Conservation (phyloP, 2,888 invertebrate genomes). For the Plebejus melissa region DNA sequence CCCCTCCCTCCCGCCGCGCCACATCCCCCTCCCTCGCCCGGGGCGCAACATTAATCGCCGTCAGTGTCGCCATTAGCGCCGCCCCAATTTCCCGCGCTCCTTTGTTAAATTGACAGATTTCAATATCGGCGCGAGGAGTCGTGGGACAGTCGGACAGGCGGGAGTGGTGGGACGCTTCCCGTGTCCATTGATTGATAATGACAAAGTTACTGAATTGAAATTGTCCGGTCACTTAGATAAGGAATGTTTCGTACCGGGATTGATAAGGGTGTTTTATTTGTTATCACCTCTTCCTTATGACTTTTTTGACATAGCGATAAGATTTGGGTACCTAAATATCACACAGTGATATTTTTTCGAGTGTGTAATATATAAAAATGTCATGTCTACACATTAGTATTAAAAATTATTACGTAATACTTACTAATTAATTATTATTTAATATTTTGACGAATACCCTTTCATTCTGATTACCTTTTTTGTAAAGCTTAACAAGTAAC, state of each 20-base stretch:
- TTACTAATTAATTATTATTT: neutral
- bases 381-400: too few species aligned
- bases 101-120: constrained; percentile 38
- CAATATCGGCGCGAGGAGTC: constrained; percentile 34
- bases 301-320: neutral
- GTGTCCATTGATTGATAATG: constrained; percentile 23
- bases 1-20: neutral
- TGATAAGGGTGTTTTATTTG: neutral
- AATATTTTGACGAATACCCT: neutral
- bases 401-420: neutral
- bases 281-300: neutral
- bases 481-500: neutral
- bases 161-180: neutral
- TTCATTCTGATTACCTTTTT: neutral
- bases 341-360: neutral
- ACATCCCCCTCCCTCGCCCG: neutral
- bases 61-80: constrained; percentile 37
- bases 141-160: constrained; percentile 13
- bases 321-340: neutral
- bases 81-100: constrained; percentile 37
- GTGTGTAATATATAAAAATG: too few species aligned
- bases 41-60: constrained; percentile 35
- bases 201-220: neutral
- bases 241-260: neutral
- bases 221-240: neutral